Conservation (phyloP, 2,888 invertebrate species). For the Himalopsyche tibetana region DNA sequence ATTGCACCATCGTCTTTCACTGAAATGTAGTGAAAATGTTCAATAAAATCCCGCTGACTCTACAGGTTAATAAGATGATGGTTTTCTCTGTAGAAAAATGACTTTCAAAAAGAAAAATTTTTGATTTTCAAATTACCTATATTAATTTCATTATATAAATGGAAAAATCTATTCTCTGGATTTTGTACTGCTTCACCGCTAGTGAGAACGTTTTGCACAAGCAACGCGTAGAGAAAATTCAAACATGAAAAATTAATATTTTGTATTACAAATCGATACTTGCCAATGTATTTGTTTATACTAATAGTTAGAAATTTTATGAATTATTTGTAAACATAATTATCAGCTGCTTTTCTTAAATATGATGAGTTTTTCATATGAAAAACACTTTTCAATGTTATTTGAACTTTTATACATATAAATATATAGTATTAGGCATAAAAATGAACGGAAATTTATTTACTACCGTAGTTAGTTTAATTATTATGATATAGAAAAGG, state of each 20-base stretch:
- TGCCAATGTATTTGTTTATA: background rate
- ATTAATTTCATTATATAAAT: no score
- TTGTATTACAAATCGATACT: background rate
- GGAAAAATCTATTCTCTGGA: no score
- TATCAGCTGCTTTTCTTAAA: background rate
- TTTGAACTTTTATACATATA: slow-evolving; percentile 44
- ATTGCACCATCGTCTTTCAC: no score
- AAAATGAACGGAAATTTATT: slow-evolving; percentile 41
- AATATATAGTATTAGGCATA: slow-evolving; percentile 35
- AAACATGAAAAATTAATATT: background rate
- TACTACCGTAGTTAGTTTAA: slow-evolving; percentile 44
- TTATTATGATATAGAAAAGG: slow-evolving; percentile 48
- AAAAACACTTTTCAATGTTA: slow-evolving; percentile 27
- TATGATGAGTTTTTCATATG: slow-evolving; percentile 8
- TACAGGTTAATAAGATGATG: no score
- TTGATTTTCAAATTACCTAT: no score
- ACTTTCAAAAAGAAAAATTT: no score
- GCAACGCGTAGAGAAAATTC: background rate
- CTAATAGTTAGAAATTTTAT: background rate
- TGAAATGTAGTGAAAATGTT: no score
- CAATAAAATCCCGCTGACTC: no score
- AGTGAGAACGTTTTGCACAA: no score
- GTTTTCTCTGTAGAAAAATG: no score
- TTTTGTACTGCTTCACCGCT: no score
- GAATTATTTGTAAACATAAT: background rate